Evolutionary conservation across 2,888 invertebrate species (phyloP), one percentile per base, ranked within the genome.

Genomic region (Strigamia transsilvanica): DNA sequence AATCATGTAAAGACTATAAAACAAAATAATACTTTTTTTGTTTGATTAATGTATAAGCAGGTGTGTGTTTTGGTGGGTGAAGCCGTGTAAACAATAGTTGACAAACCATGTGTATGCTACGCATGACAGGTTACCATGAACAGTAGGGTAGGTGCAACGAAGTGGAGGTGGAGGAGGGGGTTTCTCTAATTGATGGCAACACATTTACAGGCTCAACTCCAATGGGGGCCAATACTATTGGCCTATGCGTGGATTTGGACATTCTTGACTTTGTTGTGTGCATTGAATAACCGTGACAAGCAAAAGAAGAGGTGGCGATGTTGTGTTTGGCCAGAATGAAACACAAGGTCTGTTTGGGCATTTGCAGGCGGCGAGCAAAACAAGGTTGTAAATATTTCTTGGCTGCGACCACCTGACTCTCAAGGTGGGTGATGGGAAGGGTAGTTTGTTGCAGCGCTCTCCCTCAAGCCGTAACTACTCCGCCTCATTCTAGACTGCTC

Each of bases 141-240:
- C 73, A 73, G 73, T 73, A 73, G 73, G 73, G 73, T 73, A 27
- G 73, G 73, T 73, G 32, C 73, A 73, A 27, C 73, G 27, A 27
- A 27, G 78, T 13, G 23, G 80, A 51, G 80, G 80, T 23, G 80
- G 80, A 32, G 79, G 42, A 21, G 46, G 80, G 80, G 80, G 46
- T 32, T 42, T 80, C 80, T 80, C 46, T 80, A 80, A 80, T 80
- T 80, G 80, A 80, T 80, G 80, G 56, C 80, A 51, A 51, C 51
- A 80, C 80, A 80, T 51, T 80, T 51, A 51, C 32, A 51, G 80
- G 80, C 56, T 42, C 80, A 80, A 46, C 80, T 42, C 80, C 32
- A 51, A 46, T 42, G 46, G 46, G 80, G 80, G 80, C 51, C 80
- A 80, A 80, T 80, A 42, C 51, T 51, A 80, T 51, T n/a, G 79